These are phyloP conservation scores for Alviniconcha strummeri DNA, from an alignment of 2,888 invertebrate genomes.

Conservation along the genomic window DNA sequence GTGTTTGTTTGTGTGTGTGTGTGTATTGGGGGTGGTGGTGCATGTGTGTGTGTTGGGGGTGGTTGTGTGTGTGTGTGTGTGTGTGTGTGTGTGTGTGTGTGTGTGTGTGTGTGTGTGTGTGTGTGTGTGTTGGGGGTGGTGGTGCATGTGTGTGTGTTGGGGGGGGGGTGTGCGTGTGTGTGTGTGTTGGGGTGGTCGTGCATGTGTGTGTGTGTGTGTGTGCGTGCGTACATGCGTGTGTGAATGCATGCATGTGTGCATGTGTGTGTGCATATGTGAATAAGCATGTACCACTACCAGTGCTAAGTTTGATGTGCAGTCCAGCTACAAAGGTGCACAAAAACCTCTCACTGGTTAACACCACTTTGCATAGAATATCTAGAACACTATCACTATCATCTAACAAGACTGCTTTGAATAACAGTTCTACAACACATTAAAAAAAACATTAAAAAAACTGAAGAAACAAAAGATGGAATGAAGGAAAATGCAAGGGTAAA, in stretches of 20 bases:
- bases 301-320: too few relatives aligned
- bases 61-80: background rate
- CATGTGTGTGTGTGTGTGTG: slow-evolving; percentile 11
- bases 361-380: too few relatives aligned
- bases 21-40: background rate
- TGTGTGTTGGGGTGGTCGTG: background rate
- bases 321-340: too few relatives aligned
- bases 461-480: too few relatives aligned
- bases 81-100: background rate
- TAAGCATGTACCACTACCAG: background rate
- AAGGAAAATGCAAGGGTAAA: too few relatives aligned
- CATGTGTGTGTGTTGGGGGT: background rate
- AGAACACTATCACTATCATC: too few relatives aligned
- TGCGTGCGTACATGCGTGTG: background rate
- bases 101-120: background rate
- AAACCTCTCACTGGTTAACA: too few relatives aligned
- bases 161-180: background rate
- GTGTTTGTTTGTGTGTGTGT: background rate
- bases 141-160: slow-evolving; percentile 2
- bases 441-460: too few relatives aligned
- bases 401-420: too few relatives aligned
- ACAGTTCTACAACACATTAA: too few relatives aligned
- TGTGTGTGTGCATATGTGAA: background rate
- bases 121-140: background rate
- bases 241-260: background rate